These are phyloP conservation scores for Dinothrombium tinctorium DNA, from an alignment of 1,140 invertebrate species.

Conservation along the genomic window DNA sequence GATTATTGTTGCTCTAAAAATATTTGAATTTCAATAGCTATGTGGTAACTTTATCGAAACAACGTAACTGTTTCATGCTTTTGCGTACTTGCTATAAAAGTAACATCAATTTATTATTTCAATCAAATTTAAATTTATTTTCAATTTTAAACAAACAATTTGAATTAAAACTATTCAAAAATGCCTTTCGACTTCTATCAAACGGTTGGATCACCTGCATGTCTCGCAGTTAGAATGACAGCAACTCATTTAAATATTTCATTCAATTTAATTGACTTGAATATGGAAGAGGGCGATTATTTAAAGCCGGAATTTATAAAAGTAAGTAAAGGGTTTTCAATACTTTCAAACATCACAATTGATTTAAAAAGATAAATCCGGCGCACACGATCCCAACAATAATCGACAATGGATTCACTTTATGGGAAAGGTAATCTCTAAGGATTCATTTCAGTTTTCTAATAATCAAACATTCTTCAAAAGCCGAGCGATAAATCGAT, in stretches of 20 bases:
- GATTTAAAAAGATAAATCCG: constrained; percentile 34
- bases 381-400: constrained; percentile 40
- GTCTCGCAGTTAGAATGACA: constrained; percentile 9
- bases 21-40: too few relatives aligned
- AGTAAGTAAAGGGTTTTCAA: constrained; percentile 25
- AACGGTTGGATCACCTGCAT: constrained; percentile 1
- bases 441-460: background rate
- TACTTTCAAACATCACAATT: background rate
- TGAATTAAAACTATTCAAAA: too few relatives aligned
- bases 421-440: constrained; percentile 29
- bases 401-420: constrained; percentile 34
- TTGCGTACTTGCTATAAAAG: too few relatives aligned
- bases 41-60: too few relatives aligned
- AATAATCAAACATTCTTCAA: too few relatives aligned
- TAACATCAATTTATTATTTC: too few relatives aligned
- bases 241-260: constrained; percentile 8
- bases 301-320: constrained; percentile 42
- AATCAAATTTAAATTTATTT: too few relatives aligned
- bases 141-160: too few relatives aligned
- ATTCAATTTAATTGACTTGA: background rate
- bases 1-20: too few relatives aligned
- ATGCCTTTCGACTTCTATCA: constrained; percentile 17
- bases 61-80: too few relatives aligned
- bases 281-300: constrained; percentile 27
- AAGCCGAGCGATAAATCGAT: constrained; percentile 13